phyloP scores from a whole-genome alignment of 2,113 vertebrate species.

The Mormyrus lacerda region DNA sequence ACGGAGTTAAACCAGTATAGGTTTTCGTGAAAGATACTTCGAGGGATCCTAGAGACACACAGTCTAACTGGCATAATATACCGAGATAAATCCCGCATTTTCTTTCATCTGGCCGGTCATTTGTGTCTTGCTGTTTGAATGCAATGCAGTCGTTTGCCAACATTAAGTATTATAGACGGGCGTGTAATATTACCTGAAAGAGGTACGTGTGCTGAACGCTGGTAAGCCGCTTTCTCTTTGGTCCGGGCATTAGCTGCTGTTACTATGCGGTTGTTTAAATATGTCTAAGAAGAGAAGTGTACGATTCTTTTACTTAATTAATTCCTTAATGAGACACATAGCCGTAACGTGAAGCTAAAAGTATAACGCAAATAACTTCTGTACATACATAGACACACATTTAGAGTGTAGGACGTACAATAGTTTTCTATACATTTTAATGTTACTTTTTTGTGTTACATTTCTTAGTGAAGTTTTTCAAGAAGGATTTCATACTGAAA shows the following conservation, averaged over 20 bases:
- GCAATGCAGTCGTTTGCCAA: not conserved
- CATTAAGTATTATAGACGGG: too few relatives aligned
- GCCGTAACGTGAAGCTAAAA: not conserved
- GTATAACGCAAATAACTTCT: not conserved
- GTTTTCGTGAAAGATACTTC: not conserved
- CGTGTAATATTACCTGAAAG: not conserved
- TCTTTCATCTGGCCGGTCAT: not conserved
- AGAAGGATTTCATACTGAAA: not conserved
- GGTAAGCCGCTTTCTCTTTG: slow-evolving; percentile 14
- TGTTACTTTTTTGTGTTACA: not conserved
- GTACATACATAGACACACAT: not conserved
- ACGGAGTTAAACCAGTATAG: not conserved
- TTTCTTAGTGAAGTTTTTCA: not conserved
- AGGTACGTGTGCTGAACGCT: not conserved
- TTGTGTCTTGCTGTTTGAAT: not conserved
- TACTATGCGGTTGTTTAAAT: not conserved
- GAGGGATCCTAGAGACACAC: not conserved
- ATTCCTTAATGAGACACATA: not conserved
- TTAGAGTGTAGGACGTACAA: not conserved
- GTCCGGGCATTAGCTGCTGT: not conserved
- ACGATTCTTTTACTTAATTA: not conserved
- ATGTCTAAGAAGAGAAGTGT: not conserved
- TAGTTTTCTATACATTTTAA: not conserved
- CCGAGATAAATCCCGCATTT: not conserved
- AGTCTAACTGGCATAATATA: not conserved